Base-by-base conservation (phyloP, 2,113 vertebrate genomes). In the Pseudorhombus dupliciocellatus region DNA sequence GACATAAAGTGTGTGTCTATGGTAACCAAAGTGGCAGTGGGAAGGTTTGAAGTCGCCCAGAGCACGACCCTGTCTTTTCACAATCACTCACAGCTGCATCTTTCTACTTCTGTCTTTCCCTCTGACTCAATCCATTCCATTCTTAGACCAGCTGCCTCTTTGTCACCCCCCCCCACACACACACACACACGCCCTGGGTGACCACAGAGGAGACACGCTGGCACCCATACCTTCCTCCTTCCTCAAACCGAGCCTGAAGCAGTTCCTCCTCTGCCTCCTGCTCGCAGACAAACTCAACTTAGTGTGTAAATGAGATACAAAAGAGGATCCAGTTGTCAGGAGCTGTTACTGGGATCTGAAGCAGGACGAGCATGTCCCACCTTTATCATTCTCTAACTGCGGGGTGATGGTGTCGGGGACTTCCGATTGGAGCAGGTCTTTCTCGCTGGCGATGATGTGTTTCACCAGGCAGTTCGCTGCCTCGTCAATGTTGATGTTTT, bases 401-500 rank as follows among this genome's bases (percentile, higher is more conserved):
- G 96, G 97, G 52, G 94, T 96, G 88, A 99, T 83, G 56, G 95
- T 90, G 80, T 98, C 96, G 0, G 94, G 90, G 66, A 95, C 94
- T 10, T 95, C 83, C 4, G 95, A 92, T 67, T 95, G 95, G 85
- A 95, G 90, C 80, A 96, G 92, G 84, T 98, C 96, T 22, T 95
- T 96, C 88, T 98, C 96, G 2, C 91, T 98, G 54, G 96, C 94
- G 34, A 99, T 96, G 77, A 99, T 99, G 85, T 98, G 97, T 79
- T 97, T 98, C 92, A 98, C 97, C 88, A 99, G 87, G 89, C 96
- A 98, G 89, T 95, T 95, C 46, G 97, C 96, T 24, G 97, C 98
- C 92, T 98, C 96, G 0, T 96, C 95, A 22, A 99, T 97, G 91
- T 98, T 99, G 88, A 98, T 95, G 61, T 99, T 98, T 85, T 99